A percentile compares a stretch with the other conserved stretches of the same genome.
Conservation (phyloP, 1,140 invertebrate species). For the Drosophila tani region DNA sequence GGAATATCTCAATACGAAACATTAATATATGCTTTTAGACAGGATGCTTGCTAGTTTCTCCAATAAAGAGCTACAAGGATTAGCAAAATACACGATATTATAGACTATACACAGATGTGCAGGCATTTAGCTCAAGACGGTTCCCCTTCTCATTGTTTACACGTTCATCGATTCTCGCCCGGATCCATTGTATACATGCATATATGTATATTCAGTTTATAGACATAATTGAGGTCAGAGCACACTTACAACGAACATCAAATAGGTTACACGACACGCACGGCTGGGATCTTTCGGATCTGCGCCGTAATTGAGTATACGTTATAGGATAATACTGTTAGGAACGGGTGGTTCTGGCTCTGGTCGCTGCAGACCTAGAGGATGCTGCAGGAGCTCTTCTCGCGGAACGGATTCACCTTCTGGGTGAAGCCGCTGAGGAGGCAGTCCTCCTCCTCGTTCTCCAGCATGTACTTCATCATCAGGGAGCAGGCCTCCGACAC, state of each 20-base stretch:
- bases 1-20: slow-evolving; percentile 66
- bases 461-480: slow-evolving; percentile 96
- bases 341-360: slow-evolving; percentile 39
- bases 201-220: slow-evolving; percentile 75
- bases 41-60: slow-evolving; percentile 47
- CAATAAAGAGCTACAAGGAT: slow-evolving; percentile 77
- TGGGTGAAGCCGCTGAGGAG: slow-evolving; percentile 97
- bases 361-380: slow-evolving; percentile 86
- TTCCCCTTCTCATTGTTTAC: slow-evolving; percentile 44
- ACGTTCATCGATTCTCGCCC: slow-evolving; percentile 44
- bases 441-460: slow-evolving; percentile 97
- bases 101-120: slow-evolving; percentile 51
- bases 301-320: slow-evolving; percentile 46
- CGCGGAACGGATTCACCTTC: slow-evolving; percentile 98
- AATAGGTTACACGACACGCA: slow-evolving; percentile 60
- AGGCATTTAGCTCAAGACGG: slow-evolving; percentile 69
- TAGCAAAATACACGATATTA: slow-evolving; percentile 75
- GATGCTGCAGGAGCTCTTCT: slow-evolving; percentile 96
- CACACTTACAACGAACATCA: slow-evolving; percentile 72
- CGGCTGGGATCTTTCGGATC: slow-evolving; percentile 34
- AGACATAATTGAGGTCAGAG: slow-evolving; percentile 80
- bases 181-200: slow-evolving; percentile 61
- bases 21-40: slow-evolving; percentile 51
- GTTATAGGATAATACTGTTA: slow-evolving; percentile 64
- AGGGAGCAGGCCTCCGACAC: slow-evolving; percentile 95